These are phyloP conservation scores for Hemistola chrysoprasaria DNA, from an alignment of 2,888 invertebrate species.

Conservation along the genomic window DNA sequence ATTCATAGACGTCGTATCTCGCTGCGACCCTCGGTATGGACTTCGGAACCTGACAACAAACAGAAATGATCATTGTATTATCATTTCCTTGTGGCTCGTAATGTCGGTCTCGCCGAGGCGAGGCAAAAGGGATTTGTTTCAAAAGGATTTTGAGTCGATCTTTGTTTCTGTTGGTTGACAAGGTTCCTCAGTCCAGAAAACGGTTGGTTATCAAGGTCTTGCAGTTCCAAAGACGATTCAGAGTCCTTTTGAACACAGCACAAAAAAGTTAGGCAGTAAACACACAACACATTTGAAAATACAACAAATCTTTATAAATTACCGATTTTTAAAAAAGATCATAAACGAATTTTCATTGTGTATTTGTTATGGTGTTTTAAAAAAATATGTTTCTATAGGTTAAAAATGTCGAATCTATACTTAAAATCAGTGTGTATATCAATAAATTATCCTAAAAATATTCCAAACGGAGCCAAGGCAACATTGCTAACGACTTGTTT, in stretches of 20 bases:
- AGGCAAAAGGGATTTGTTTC: constrained; percentile 50
- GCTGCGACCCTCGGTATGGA: constrained; percentile 68
- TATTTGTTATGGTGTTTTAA: no score
- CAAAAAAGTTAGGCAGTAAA: constrained; percentile 30
- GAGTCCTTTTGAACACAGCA: constrained; percentile 79
- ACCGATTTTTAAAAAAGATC: no score
- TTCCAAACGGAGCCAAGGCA: constrained; percentile 11
- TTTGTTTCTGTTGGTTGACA: constrained; percentile 80
- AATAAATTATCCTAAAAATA: constrained; percentile 6
- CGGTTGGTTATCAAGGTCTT: constrained; percentile 46
- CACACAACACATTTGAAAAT: constrained; percentile 21
- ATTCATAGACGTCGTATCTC: constrained; percentile 54
- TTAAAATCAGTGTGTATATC: no score
- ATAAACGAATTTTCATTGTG: no score
- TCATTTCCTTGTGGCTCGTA: constrained; percentile 68
- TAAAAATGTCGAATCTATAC: no score
- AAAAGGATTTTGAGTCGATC: constrained; percentile 82
- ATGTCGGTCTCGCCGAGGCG: constrained; percentile 29
- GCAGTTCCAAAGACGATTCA: constrained; percentile 77
- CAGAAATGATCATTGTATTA: constrained; percentile 80
- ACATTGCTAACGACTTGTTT: constrained; percentile 66
- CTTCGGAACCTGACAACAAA: constrained; percentile 83
- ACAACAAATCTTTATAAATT: no score
- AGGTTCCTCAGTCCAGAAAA: constrained; percentile 75
- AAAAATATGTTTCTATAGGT: no score